Base-by-base conservation (phyloP, 2,113 vertebrate genomes). In the Ranitomeya variabilis region DNA sequence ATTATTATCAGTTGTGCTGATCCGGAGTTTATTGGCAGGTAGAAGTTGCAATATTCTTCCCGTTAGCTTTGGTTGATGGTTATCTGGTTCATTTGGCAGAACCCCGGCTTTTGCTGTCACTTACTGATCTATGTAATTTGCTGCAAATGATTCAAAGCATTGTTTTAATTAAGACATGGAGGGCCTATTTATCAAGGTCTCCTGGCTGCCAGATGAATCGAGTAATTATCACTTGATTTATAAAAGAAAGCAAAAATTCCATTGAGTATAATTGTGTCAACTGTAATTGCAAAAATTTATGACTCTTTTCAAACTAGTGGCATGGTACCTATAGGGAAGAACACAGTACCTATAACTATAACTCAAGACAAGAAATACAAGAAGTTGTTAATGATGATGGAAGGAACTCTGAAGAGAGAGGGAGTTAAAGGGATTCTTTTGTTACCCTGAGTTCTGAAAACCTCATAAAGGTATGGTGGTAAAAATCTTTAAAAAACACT, bases 141-240 rank as follows among this genome's bases (percentile, higher is more conserved):
- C 82, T 85, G 64, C 23, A 85, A 79, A 89, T 89, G 87, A 78
- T 79, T 89, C 87, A 78, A 89, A 79, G 82, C 82, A 89, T 89
- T 89, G 82, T 89, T 89, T 89, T 89, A 89, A 89, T 89, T 79
- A 89, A 85, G 81, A 89, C 87, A 84, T 79, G 74, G 82, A 89
- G 73, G 87, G 51, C 81, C 73, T 89, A 78, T 89, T 85, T 83
- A 89, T 89, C 82, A 89, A 77, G 78, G 82, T 76, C 87, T 79
- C 26, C 82, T 59, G 73, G 15, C 74, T 85, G 82, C 71, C 15
- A 89, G 83, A 67, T 37, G 21, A 69, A 77, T 82, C n/a, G 52
- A 37, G 59, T 85, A 85, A 85, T 85, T 85, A 89, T 89, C n/a
- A 64, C 69, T 69, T 78, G 82, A 84, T 89, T 89, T 85, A 77